These are phyloP conservation scores for Mizuhopecten yessoensis DNA, from an alignment of 1,140 invertebrate species.

Conservation along the genomic window DNA sequence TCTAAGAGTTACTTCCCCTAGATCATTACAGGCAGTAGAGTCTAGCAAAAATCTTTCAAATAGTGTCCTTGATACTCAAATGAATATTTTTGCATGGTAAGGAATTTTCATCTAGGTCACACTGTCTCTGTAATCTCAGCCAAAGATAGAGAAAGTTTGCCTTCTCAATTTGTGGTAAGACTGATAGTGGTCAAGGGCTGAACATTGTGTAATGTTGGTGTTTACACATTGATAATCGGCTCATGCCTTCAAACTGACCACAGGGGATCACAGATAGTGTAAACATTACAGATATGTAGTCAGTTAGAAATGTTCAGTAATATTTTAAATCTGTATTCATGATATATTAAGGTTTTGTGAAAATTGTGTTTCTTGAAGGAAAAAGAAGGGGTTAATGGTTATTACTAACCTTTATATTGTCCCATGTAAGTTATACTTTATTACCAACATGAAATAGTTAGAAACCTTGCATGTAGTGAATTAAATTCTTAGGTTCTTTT, in stretches of 20 bases:
- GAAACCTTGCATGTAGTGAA: no score
- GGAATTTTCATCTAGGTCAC: not conserved
- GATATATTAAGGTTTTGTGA: no score
- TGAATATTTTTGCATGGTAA: no score
- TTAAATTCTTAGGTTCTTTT: no score
- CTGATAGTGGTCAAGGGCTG: not conserved
- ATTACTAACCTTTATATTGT: no score
- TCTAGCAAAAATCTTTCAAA: not conserved
- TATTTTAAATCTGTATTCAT: no score
- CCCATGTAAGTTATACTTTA: no score
- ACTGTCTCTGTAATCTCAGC: not conserved
- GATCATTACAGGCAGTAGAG: not conserved
- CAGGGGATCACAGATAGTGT: not conserved
- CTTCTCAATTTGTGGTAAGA: not conserved
- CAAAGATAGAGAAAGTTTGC: not conserved
- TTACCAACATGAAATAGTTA: no score
- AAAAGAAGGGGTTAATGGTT: no score
- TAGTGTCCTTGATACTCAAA: no score
- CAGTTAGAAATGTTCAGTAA: no score
- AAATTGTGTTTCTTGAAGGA: no score
- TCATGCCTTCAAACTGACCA: slow-evolving; percentile 18
- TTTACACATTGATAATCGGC: not conserved
- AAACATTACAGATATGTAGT: not conserved
- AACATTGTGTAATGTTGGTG: not conserved
- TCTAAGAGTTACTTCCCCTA: not conserved